phyloP scores from a whole-genome alignment of 2,797 vertebrate genomes.

The Enteromius thamalakanensis region DNA sequence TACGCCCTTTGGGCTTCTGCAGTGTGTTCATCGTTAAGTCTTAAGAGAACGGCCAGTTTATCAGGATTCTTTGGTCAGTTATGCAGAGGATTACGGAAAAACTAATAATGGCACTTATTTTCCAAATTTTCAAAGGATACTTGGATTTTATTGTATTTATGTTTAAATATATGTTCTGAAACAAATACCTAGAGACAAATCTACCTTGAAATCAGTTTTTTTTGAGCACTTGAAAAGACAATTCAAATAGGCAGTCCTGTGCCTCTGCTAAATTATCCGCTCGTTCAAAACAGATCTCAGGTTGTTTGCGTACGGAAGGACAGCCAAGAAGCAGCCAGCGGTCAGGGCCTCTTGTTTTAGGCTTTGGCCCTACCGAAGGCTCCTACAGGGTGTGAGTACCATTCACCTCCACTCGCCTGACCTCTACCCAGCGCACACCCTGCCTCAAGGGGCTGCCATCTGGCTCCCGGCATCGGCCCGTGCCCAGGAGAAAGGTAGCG shows the following conservation, averaged over 20 bases:
- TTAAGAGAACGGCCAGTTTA: constrained; percentile 67
- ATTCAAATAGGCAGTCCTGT: background rate
- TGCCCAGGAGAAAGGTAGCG: constrained; percentile 34
- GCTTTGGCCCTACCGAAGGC: constrained; percentile 67
- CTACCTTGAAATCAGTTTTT: background rate
- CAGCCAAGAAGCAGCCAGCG: constrained; percentile 57
- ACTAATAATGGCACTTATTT: constrained; percentile 56
- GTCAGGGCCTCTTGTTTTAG: constrained; percentile 71
- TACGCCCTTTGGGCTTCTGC: constrained; percentile 65
- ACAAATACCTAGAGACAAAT: background rate
- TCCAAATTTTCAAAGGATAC: background rate
- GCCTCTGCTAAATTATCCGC: constrained; percentile 20
- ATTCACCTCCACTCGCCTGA: constrained; percentile 69
- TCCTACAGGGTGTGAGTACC: constrained; percentile 68
- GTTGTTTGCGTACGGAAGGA: constrained; percentile 46
- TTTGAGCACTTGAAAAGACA: constrained; percentile 26
- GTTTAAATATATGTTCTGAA: background rate
- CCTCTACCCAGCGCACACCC: constrained; percentile 72
- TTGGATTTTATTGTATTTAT: constrained; percentile 10
- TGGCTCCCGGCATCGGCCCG: constrained; percentile 69
- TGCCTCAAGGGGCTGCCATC: constrained; percentile 81
- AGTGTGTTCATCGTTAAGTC: constrained; percentile 75
- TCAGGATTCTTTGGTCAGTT: constrained; percentile 49
- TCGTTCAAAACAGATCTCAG: constrained; percentile 30
- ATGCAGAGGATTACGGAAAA: constrained; percentile 13